phyloP scores from a whole-genome alignment of 1,140 invertebrate species.

The Hyles euphorbiae region DNA sequence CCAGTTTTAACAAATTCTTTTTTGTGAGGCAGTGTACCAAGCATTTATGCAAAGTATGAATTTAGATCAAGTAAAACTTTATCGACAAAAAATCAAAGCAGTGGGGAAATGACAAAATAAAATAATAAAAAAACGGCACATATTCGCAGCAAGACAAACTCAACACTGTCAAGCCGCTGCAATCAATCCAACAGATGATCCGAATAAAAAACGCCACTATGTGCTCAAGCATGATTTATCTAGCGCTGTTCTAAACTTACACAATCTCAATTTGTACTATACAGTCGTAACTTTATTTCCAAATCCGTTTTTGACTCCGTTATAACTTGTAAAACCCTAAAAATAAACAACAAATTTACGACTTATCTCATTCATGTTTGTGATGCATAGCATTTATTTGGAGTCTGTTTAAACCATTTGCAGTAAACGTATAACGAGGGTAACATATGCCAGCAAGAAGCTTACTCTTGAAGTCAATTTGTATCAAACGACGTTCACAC shows the following conservation, averaged over 20 bases:
- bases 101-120: no score
- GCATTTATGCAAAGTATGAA: no score
- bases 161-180: background rate
- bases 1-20: no score
- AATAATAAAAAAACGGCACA: background rate
- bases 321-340: conserved; percentile 74
- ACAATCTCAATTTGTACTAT: conserved; percentile 57
- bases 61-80: background rate
- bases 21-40: no score
- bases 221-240: conserved; percentile 33
- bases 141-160: background rate
- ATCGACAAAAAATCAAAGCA: background rate
- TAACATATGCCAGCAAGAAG: conserved; percentile 1
- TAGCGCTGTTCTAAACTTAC: conserved; percentile 44
- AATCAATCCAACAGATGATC: no score
- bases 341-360: conserved; percentile 38
- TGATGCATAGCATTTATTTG: no score
- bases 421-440: background rate
- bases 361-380: no score
- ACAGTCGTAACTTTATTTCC: conserved; percentile 68
- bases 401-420: background rate
- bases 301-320: conserved; percentile 68
- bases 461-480: conserved; percentile 6
- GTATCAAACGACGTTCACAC: conserved; percentile 1
- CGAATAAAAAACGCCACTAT: conserved; percentile 1